A percentile compares a stretch with the other conserved stretches of the same genome.
Conservation (phyloP, 2,113 vertebrate genomes). For the Dicerorhinus sumatrensis region DNA sequence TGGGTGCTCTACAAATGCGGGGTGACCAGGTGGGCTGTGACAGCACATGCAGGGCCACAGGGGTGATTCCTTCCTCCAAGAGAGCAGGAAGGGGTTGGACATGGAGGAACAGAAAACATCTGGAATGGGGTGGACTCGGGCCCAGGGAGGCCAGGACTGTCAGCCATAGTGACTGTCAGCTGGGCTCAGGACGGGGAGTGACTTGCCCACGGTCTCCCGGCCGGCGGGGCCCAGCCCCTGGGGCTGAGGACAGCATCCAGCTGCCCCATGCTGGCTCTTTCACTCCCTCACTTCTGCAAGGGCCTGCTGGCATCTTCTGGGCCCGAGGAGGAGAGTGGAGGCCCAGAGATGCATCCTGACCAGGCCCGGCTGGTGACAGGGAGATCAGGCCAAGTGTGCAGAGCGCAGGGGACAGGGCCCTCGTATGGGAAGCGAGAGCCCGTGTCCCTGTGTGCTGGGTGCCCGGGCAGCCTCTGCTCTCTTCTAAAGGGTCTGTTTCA, state of each 20-base stretch:
- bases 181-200: background rate
- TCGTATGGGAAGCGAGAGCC: background rate
- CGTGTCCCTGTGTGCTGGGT: rapidly evolving
- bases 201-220: background rate
- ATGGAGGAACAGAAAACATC: background rate
- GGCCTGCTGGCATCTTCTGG: background rate
- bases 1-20: background rate
- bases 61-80: background rate
- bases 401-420: background rate
- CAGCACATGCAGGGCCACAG: rapidly evolving
- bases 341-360: background rate
- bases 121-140: background rate
- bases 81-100: background rate
- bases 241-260: background rate
- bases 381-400: background rate
- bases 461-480: background rate
- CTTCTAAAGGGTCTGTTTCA: background rate
- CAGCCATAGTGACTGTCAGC: background rate
- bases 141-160: background rate
- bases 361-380: background rate
- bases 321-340: background rate
- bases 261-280: background rate
- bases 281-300: background rate
- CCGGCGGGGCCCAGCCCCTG: background rate
- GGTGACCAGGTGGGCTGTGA: background rate